These are phyloP conservation scores for Arizona elegans DNA, from an alignment of 2,113 vertebrate genomes.

Conservation along the genomic window DNA sequence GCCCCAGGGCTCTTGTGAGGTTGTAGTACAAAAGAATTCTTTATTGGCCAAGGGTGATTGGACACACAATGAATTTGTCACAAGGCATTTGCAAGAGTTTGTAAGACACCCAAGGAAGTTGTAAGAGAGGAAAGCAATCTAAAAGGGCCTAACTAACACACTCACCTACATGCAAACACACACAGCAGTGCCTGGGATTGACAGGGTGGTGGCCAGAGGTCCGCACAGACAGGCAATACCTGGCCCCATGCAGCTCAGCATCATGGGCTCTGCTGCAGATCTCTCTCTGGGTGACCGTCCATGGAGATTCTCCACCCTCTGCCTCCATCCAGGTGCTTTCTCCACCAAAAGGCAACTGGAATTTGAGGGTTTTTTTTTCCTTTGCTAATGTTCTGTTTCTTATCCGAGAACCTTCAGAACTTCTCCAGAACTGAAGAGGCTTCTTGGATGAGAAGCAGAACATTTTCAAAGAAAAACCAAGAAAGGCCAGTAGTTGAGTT, in stretches of 20 bases:
- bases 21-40: background rate
- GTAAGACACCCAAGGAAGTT: background rate
- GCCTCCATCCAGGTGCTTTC: background rate
- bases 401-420: background rate
- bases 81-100: background rate
- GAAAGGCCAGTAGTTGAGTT: background rate
- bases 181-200: background rate
- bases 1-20: background rate
- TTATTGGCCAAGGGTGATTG: background rate
- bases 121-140: background rate
- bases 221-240: rapidly evolving
- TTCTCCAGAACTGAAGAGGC: background rate
- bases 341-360: too few species aligned
- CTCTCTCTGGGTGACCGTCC: background rate
- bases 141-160: background rate
- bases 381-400: background rate
- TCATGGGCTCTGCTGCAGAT: background rate
- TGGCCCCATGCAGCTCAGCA: background rate
- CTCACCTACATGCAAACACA: background rate
- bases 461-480: background rate
- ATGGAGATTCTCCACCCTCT: background rate
- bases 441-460: background rate
- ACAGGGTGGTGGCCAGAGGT: background rate
- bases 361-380: too few species aligned
- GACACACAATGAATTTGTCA: background rate